These are phyloP conservation scores for Rambutsinella grinnellia DNA, from an alignment of 2,888 invertebrate species.

Conservation along the genomic window DNA sequence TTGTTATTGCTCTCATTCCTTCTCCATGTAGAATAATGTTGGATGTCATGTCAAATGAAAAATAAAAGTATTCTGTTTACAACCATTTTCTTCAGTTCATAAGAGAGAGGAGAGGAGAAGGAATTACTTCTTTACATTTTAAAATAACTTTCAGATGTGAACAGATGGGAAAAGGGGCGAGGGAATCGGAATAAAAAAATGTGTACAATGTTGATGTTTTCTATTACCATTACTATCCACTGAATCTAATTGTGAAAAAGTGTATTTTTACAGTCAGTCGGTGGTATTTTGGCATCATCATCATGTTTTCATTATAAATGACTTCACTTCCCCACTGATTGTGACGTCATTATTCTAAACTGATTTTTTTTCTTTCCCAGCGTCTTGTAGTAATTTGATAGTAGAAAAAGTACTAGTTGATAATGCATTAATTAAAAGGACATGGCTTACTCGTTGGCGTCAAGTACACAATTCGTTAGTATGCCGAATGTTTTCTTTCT, in stretches of 20 bases:
- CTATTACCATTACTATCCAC: not conserved
- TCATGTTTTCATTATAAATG: conserved; percentile 36
- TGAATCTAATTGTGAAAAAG: conserved; percentile 25
- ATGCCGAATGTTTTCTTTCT: too few species aligned
- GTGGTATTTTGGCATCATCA: conserved; percentile 33
- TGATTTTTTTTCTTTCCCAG: conserved; percentile 7
- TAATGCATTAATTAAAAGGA: conserved; percentile 36
- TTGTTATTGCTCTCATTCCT: conserved; percentile 37
- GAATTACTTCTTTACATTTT: conserved; percentile 36
- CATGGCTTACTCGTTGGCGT: not conserved
- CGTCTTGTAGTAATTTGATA: conserved; percentile 35
- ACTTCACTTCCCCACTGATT: conserved; percentile 22
- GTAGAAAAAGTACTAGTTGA: not conserved
- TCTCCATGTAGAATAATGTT: conserved; percentile 47
- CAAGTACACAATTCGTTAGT: not conserved
- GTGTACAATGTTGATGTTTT: not conserved
- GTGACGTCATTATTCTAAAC: not conserved
- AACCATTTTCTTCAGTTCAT: conserved; percentile 22
- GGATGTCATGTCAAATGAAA: conserved; percentile 54
- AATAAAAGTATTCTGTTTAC: conserved; percentile 43
- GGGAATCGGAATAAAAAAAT: not conserved
- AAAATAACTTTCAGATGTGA: conserved; percentile 26
- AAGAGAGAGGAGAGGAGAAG: not conserved
- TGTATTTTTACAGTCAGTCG: conserved; percentile 25
- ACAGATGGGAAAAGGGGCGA: conserved; percentile 1